Evolutionary conservation across 2,888 invertebrate species (phyloP).

Genomic region (Masnerella sp.): DNA sequence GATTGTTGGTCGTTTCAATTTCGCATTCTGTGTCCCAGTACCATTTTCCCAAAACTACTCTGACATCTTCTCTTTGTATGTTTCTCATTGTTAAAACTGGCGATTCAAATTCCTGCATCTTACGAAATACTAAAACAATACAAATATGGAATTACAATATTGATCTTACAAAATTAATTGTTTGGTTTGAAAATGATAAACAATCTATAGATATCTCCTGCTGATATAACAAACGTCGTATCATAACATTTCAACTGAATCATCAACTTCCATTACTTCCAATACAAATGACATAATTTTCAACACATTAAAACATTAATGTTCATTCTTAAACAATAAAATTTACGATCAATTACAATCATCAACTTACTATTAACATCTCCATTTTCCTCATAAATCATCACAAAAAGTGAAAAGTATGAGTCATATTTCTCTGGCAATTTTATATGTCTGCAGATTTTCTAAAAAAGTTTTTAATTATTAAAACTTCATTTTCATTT

Average conservation of each 20-base stretch:
- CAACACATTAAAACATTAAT: too few species aligned
- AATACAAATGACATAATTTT: too few species aligned
- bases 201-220: too few species aligned
- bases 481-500: not conserved
- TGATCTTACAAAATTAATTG: too few species aligned
- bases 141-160: slow-evolving; percentile 5
- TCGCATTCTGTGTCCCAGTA: slow-evolving; percentile 95
- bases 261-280: too few species aligned
- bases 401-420: slow-evolving; percentile 94
- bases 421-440: slow-evolving; percentile 88
- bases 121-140: slow-evolving; percentile 84
- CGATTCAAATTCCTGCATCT: slow-evolving; percentile 97
- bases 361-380: slow-evolving; percentile 81
- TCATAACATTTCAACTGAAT: too few species aligned
- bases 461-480: too few species aligned
- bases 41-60: slow-evolving; percentile 92
- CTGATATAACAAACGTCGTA: not conserved
- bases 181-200: too few species aligned
- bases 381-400: slow-evolving; percentile 86
- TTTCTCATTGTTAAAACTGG: slow-evolving; percentile 94
- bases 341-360: too few species aligned
- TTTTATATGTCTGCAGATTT: slow-evolving; percentile 89
- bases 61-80: slow-evolving; percentile 83
- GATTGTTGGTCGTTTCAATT: slow-evolving; percentile 88
- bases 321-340: slow-evolving; percentile 23